phyloP scores from a whole-genome alignment of 2,113 vertebrate genomes.

The Epinephelus fuscoguttatus region DNA sequence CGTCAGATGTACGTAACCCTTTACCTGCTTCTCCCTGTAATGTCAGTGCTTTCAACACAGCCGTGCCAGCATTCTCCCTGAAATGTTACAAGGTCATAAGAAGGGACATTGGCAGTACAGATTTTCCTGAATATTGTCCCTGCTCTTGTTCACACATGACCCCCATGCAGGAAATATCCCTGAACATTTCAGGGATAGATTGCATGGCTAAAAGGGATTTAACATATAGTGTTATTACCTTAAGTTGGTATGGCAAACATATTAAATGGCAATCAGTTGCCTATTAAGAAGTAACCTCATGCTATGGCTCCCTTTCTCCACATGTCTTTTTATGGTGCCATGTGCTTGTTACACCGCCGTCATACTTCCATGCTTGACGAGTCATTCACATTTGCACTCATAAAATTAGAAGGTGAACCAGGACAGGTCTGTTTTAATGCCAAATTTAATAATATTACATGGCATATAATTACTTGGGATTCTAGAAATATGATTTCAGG shows the following conservation, averaged over 20 bases:
- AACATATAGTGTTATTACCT: neutral
- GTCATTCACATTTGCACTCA: neutral
- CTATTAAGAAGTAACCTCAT: constrained; percentile 4
- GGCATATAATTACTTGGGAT: constrained; percentile 11
- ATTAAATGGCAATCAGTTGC: neutral
- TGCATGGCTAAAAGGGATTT: too few relatives aligned
- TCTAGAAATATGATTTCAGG: constrained; percentile 22
- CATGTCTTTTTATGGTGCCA: neutral
- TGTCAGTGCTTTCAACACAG: too few relatives aligned
- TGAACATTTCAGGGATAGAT: too few relatives aligned
- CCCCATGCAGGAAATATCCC: too few relatives aligned
- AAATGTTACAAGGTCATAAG: too few relatives aligned
- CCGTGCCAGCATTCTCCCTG: too few relatives aligned
- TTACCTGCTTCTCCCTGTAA: too few relatives aligned
- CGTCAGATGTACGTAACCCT: too few relatives aligned
- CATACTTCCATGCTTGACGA: neutral
- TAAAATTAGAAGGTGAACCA: constrained; percentile 28
- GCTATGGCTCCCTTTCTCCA: neutral
- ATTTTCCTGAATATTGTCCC: too few relatives aligned
- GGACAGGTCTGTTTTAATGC: constrained; percentile 24
- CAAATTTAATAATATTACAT: constrained; percentile 22
- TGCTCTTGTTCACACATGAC: too few relatives aligned
- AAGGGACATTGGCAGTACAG: too few relatives aligned
- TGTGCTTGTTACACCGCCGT: neutral
- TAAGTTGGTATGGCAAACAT: neutral